Base-by-base conservation (phyloP, 2,797 vertebrate species). In the Tympanoctomys barrerae region DNA sequence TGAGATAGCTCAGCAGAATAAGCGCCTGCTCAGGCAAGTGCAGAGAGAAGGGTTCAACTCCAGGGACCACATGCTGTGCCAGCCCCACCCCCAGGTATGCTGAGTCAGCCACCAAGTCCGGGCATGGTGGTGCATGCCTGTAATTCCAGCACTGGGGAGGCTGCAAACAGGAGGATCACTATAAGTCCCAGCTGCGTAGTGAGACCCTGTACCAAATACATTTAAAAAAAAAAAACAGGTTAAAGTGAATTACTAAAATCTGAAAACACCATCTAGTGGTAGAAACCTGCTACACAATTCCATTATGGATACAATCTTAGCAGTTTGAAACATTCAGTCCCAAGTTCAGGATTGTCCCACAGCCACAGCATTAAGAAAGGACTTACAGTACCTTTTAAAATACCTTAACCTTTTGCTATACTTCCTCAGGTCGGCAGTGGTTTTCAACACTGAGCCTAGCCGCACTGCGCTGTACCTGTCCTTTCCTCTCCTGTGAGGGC, bases 181-280 rank as follows among this genome's bases (percentile, higher is more conserved):
- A 54, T 11, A 54, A 54, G 52, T 54, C 52, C 12, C 10, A 54
- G 52, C 52, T 54, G 52, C 52, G 12, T 54, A 54, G 52, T 54
- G 52, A 54, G 52, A 54, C 52, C 52, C 52, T 54, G 52, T 54
- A 54, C 52, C 52, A 54, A 52, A 52, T 52, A 52, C 9, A 52
- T 52, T 42, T 42, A 4, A 52, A 52, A 52, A 12, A 52, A 52
- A 54, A 54, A 16, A 28, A 54, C 16, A 70, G 2, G 7, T 46
- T 77, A 92, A 33, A 82, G 24, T 42, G 75, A 64, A 77, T 42
- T 62, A 91, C 46, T 90, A 68, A 87, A 97, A 93, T 91, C 66
- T 95, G 95, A 81, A 87, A 95, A 95, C 3, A 62, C 96, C 97
- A 94, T 85, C 95, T 97, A 94, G 95, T 95, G 95, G 96, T 85